A percentile compares a stretch with the other conserved stretches of the same genome.
These are phyloP conservation scores for Paedocypris sp. DNA, from an alignment of 2,113 vertebrate species.

Conservation along the genomic window DNA sequence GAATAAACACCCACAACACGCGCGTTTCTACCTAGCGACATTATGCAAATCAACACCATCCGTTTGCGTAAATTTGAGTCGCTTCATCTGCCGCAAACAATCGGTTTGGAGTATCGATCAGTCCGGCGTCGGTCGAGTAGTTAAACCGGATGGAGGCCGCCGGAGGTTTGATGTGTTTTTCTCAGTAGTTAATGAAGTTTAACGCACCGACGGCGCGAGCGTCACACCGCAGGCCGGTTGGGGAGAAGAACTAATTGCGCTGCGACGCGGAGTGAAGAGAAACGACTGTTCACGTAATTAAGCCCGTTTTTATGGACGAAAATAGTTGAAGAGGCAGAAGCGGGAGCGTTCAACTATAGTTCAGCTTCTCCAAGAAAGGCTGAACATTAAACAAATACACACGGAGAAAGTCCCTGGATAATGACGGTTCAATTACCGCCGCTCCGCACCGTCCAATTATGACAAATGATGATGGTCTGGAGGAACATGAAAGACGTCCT, in stretches of 20 bases:
- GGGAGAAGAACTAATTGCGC: slow-evolving; percentile 86
- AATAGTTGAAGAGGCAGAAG: slow-evolving; percentile 75
- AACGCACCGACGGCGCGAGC: slow-evolving; percentile 80
- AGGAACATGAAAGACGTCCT: slow-evolving; percentile 58
- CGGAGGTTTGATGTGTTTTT: slow-evolving; percentile 79
- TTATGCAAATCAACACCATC: neutral
- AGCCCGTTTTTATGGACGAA: slow-evolving; percentile 86
- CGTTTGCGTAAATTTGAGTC: slow-evolving; percentile 59
- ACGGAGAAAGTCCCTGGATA: slow-evolving; percentile 56
- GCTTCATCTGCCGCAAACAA: slow-evolving; percentile 74
- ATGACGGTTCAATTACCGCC: slow-evolving; percentile 73
- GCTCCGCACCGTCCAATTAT: slow-evolving; percentile 59
- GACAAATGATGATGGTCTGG: slow-evolving; percentile 55
- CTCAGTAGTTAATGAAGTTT: slow-evolving; percentile 96
- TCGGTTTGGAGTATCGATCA: slow-evolving; percentile 81
- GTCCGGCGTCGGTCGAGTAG: no score
- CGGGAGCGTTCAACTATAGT: slow-evolving; percentile 68
- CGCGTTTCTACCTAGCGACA: neutral
- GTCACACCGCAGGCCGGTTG: slow-evolving; percentile 68
- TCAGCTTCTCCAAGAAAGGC: slow-evolving; percentile 53
- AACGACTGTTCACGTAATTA: slow-evolving; percentile 82
- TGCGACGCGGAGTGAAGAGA: slow-evolving; percentile 61
- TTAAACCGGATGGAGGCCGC: slow-evolving; percentile 58
- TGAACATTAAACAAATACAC: slow-evolving; percentile 77
- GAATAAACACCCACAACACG: neutral